These are phyloP conservation scores for Onychomys arenicola DNA, from an alignment of 2,797 vertebrate genomes.

Conservation along the genomic window DNA sequence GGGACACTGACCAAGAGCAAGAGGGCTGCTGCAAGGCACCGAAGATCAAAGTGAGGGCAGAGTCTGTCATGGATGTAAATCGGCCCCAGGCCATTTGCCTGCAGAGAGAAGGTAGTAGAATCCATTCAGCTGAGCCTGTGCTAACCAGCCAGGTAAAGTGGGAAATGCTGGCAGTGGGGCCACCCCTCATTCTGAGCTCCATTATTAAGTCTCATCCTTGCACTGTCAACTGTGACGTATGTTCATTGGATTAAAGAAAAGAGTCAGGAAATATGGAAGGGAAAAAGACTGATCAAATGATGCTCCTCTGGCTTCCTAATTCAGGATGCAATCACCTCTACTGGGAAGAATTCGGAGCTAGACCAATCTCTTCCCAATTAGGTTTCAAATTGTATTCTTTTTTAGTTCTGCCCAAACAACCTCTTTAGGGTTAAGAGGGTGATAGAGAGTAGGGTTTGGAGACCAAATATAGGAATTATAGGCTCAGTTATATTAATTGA, in stretches of 20 bases:
- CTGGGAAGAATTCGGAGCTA: neutral
- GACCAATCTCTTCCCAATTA: neutral
- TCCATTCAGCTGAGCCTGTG: neutral
- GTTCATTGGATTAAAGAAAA: neutral
- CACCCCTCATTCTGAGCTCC: neutral
- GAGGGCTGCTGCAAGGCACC: no score
- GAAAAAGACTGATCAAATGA: neutral
- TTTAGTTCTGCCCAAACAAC: neutral
- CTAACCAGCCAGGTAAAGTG: neutral
- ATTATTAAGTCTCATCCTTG: neutral
- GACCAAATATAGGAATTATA: neutral
- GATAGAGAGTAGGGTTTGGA: neutral
- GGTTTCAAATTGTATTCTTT: neutral
- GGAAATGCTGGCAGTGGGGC: neutral
- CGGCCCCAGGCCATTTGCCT: fast-evolving
- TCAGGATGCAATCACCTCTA: neutral
- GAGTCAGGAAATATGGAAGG: neutral
- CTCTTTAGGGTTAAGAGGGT: neutral
- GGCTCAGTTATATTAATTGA: neutral
- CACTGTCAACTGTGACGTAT: neutral
- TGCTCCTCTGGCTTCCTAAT: neutral
- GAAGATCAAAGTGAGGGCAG: neutral
- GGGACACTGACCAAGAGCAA: neutral
- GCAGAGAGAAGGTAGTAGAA: neutral
- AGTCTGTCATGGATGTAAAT: neutral